phyloP scores from a whole-genome alignment of 2,888 invertebrate genomes.

The Aplocera efformata region DNA sequence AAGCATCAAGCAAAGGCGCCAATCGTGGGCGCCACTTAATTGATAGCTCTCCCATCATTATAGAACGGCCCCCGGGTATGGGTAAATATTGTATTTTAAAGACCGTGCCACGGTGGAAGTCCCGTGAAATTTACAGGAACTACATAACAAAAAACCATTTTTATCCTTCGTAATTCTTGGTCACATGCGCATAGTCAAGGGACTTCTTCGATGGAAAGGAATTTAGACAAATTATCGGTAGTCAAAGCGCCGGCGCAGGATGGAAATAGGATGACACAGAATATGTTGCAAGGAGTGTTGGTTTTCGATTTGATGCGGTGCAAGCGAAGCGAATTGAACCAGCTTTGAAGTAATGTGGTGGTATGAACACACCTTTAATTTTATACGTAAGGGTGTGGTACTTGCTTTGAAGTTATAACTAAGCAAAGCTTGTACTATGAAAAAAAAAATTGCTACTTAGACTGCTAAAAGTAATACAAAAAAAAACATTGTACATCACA shows the following conservation, averaged over 20 bases:
- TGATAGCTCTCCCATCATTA: slow-evolving; percentile 69
- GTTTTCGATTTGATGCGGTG: slow-evolving; percentile 16
- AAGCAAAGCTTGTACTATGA: too few species aligned
- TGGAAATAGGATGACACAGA: slow-evolving; percentile 14
- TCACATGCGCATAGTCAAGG: too few species aligned
- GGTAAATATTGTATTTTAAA: slow-evolving; percentile 67
- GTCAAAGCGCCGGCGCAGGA: slow-evolving; percentile 14
- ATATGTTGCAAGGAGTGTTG: slow-evolving; percentile 7
- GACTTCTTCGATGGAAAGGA: background rate
- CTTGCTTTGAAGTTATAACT: too few species aligned
- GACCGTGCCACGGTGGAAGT: slow-evolving; percentile 1
- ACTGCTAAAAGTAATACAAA: too few species aligned
- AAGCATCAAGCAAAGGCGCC: slow-evolving; percentile 32
- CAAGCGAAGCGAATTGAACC: slow-evolving; percentile 8
- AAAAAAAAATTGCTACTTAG: too few species aligned
- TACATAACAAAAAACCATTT: too few species aligned
- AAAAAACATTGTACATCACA: too few species aligned
- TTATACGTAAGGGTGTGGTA: too few species aligned
- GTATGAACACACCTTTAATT: too few species aligned
- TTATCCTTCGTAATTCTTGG: too few species aligned
- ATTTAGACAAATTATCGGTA: slow-evolving; percentile 21
- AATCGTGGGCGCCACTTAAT: slow-evolving; percentile 65
- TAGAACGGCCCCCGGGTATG: slow-evolving; percentile 58
- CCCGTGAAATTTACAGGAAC: too few species aligned
- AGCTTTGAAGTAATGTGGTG: background rate